Base-by-base conservation (phyloP, 2,888 invertebrate species). In the Alitta virens region DNA sequence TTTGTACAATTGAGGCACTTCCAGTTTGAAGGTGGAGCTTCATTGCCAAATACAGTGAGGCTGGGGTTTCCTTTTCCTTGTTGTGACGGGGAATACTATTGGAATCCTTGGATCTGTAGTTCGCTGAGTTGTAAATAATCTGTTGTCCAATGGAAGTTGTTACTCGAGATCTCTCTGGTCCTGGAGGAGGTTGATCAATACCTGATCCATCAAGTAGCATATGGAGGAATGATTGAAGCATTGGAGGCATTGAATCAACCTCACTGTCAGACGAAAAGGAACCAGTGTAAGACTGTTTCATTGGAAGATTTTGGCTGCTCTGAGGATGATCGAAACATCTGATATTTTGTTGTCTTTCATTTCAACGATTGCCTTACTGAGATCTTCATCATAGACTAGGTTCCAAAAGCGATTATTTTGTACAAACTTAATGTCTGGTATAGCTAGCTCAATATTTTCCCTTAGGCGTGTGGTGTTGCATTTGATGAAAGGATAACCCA, bases 171-270 rank as follows among this genome's bases (percentile, higher is more conserved):
- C 18, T 50, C 50, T 18, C 50, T 12, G 14, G 16, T 18, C 21
- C 50, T 16, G 21, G 50, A 16, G 50, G 14, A 16, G 50, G 50
- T 21, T 50, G 50, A 50, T 50, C 50, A 16, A 50, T 50, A 12
- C 50, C 50, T 50, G 50, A 50, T 50, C 50, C 50, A 50, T 50
- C 50, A 50, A 50, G 50, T 16, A 50, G 50, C 50, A 50, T 12
- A 18, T 50, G 50, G 12, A 50, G 12, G 50, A 50, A 50, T 50
- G 50, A 50, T 16, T 21, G 12, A 14, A 50, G 50, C 50, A 50
- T 50, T 50, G 50, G 50, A 50, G 14, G 50, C 12, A 50, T 50
- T 16, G 50, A 12, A 18, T 12, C 18, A 16, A 21, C 14, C n/a
- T n/a, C n/a, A n/a, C n/a, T n/a, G 14, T 16, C 21, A 50, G 50